Evolutionary conservation across 1,140 invertebrate species (phyloP).

Genomic region (Tenebrio molitor): DNA sequence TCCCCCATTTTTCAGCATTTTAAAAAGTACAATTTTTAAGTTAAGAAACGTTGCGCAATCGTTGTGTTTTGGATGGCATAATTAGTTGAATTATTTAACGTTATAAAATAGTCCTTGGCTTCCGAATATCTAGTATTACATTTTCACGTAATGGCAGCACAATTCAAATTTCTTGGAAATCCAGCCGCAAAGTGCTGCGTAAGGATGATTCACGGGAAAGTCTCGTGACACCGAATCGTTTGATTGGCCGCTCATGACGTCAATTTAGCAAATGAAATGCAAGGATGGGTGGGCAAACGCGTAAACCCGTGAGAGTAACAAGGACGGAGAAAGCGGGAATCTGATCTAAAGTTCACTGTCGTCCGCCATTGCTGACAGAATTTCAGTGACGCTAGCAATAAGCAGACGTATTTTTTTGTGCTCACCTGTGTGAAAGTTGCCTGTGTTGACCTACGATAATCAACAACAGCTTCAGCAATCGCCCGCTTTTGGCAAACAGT

Average conservation of each 20-base stretch:
- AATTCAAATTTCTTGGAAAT: conserved; percentile 11
- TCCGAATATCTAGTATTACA: too few species aligned
- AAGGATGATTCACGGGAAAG: conserved; percentile 41
- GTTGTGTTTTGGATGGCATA: background rate
- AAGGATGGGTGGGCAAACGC: background rate
- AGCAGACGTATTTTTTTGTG: conserved; percentile 1
- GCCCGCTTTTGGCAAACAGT: too few species aligned
- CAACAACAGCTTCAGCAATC: too few species aligned
- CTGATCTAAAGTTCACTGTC: conserved; percentile 28
- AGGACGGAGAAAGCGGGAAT: conserved; percentile 12
- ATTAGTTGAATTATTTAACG: background rate
- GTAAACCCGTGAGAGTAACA: background rate
- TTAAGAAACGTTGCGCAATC: background rate
- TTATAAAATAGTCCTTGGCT: conserved; percentile 6
- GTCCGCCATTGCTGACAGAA: conserved; percentile 8
- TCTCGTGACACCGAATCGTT: conserved; percentile 23
- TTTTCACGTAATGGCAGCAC: conserved; percentile 10
- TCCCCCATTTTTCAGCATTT: background rate
- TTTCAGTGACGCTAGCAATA: conserved; percentile 20
- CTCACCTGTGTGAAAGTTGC: too few species aligned
- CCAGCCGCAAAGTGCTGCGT: conserved; percentile 23
- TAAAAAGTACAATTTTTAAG: too few species aligned
- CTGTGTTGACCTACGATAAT: too few species aligned
- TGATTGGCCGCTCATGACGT: conserved; percentile 18
- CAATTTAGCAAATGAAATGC: conserved; percentile 32